Conservation (phyloP, 2,113 vertebrate species). For the Puntigrus tetrazona region DNA sequence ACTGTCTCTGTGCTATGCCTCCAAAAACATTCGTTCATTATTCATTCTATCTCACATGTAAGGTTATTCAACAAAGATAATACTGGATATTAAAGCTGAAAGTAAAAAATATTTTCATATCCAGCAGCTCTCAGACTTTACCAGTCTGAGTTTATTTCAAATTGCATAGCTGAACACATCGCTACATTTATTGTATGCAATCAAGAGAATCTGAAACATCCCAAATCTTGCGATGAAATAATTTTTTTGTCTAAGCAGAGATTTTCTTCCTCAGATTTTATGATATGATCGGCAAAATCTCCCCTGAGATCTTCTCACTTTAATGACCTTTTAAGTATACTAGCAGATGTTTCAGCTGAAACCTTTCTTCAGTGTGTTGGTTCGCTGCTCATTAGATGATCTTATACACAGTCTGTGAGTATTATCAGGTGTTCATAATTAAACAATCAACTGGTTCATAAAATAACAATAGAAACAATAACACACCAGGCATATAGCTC, state of each 20-base stretch:
- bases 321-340: background rate
- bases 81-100: background rate
- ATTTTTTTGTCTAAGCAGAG: background rate
- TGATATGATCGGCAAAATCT: background rate
- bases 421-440: constrained; percentile 10
- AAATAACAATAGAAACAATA: background rate
- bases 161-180: background rate
- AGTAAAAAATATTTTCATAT: background rate
- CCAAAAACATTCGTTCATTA: background rate
- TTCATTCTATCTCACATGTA: background rate
- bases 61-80: background rate
- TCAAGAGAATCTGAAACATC: too few relatives aligned
- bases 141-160: background rate
- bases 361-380: background rate
- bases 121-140: background rate
- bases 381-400: background rate
- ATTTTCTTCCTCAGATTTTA: background rate
- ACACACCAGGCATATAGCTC: background rate
- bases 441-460: background rate
- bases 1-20: background rate
- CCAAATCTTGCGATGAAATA: background rate
- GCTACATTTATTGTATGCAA: background rate
- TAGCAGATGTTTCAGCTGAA: background rate
- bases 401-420: background rate
- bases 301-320: background rate